A percentile compares a stretch with the other conserved stretches of the same genome.
phyloP scores from a whole-genome alignment of 2,113 vertebrate species.

The Lepus europaeus region DNA sequence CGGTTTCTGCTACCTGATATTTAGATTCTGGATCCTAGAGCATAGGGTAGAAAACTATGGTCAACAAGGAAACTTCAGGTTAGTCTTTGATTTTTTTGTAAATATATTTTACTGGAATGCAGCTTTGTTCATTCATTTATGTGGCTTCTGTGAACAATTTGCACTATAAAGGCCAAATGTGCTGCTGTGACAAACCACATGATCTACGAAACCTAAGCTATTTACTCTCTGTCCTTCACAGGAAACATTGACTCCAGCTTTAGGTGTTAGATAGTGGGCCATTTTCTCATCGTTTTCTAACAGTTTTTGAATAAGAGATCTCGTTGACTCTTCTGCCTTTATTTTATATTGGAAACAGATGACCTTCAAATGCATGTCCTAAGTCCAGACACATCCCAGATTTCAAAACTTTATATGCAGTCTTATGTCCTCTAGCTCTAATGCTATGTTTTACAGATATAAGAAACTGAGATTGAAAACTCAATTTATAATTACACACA shows the following conservation, averaged over 20 bases:
- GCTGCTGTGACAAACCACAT: background rate
- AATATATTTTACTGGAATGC: background rate
- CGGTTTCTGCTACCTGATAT: background rate
- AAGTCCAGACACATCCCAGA: background rate
- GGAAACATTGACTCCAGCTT: background rate
- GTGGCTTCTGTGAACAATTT: background rate
- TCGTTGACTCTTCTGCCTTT: background rate
- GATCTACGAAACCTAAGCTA: background rate
- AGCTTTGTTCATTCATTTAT: background rate
- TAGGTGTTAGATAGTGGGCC: background rate
- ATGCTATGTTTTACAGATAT: background rate
- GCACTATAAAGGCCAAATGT: background rate
- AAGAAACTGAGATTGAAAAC: background rate
- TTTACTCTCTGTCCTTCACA: background rate
- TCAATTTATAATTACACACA: conserved; percentile 26
- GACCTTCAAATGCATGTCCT: background rate
- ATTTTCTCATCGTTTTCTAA: background rate
- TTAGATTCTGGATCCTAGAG: background rate
- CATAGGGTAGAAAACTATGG: background rate
- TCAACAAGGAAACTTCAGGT: background rate
- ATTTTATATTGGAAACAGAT: background rate
- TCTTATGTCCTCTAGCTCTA: background rate
- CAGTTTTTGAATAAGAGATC: background rate
- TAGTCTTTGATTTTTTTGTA: background rate
- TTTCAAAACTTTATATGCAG: background rate